Evolutionary conservation across 2,797 vertebrate genomes (phyloP).

Genomic region (Siniperca obscura): DNA sequence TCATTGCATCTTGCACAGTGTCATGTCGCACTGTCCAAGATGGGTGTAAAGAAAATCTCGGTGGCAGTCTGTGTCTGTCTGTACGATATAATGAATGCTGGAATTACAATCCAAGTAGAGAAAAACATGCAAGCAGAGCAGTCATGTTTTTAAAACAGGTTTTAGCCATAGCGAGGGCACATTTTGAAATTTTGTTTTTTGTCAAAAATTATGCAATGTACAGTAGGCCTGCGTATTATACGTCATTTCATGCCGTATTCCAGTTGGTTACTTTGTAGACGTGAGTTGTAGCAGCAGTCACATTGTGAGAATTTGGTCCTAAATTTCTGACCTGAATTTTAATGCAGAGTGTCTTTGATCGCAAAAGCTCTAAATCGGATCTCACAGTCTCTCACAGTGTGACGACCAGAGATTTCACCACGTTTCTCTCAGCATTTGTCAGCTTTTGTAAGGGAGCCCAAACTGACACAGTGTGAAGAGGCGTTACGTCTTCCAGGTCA

Average conservation of each 20-base stretch:
- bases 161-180: not conserved
- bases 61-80: not conserved
- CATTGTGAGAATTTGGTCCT: too few species aligned
- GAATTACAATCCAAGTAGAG: not conserved
- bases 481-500: conserved; percentile 1
- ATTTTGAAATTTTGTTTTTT: not conserved
- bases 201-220: not conserved
- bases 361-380: not conserved
- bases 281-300: too few species aligned
- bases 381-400: not conserved
- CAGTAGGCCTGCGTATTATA: not conserved
- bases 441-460: not conserved
- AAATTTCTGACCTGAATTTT: too few species aligned
- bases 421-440: not conserved
- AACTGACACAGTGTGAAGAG: not conserved
- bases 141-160: not conserved
- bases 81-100: not conserved
- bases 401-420: not conserved
- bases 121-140: not conserved
- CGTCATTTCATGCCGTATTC: not conserved
- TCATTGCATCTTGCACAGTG: not conserved
- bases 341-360: too few species aligned
- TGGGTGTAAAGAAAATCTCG: not conserved
- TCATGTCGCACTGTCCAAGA: not conserved
- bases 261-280: not conserved